Conservation (phyloP, 2,797 vertebrate genomes). For the Acrocephalus scirpaceus region DNA sequence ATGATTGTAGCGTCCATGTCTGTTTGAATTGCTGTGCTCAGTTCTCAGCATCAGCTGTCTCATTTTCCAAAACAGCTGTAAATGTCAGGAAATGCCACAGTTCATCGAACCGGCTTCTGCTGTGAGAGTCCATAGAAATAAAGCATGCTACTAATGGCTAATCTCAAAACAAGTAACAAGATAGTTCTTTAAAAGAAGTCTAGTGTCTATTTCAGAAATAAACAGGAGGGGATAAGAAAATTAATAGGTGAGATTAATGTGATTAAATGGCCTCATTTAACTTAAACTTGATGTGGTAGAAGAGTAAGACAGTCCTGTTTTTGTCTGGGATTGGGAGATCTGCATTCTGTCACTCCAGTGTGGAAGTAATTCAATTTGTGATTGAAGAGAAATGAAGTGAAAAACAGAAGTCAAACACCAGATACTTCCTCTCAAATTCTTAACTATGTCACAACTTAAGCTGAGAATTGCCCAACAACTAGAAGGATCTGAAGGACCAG, state of each 20-base stretch:
- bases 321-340: neutral
- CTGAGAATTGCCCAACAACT: neutral
- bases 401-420: neutral
- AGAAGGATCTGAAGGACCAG: neutral
- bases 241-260: neutral
- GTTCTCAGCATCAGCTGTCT: neutral
- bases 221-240: neutral
- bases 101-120: neutral
- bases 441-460: neutral
- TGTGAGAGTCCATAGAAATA: neutral
- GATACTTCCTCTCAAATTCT: neutral
- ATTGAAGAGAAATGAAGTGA: neutral
- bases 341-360: neutral
- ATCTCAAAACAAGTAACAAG: neutral
- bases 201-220: neutral
- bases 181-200: neutral
- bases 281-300: neutral
- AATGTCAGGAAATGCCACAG: neutral
- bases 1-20: accelerated
- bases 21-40: neutral
- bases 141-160: accelerated
- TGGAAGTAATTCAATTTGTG: neutral
- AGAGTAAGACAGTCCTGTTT: neutral
- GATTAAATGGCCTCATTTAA: neutral
- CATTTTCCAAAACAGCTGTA: neutral